Evolutionary conservation across 1,140 invertebrate species (phyloP), one percentile per base, ranked within the genome.

Genomic region (Callitettix versicolor): DNA sequence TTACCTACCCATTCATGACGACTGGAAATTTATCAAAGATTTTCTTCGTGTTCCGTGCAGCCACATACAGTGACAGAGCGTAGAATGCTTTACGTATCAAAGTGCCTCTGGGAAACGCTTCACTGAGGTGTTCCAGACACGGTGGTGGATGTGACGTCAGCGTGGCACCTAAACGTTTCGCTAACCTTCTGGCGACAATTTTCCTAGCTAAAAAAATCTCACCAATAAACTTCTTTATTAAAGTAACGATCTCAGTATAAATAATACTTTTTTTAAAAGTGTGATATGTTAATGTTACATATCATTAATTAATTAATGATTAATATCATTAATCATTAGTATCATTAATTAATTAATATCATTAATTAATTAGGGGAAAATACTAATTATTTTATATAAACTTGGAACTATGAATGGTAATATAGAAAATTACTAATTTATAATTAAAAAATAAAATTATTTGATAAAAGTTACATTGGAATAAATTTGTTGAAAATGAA

Each of bases 141-240:
- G n/a, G 15, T 11, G 46, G 46, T 2, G 46, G 46, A 30, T 48
- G 22, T 14, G 22, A 26, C n/a, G 26, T 14, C 2, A 48, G 22
- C 2, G 21, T 22, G 12, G 46, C 46, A 26, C 46, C 46, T 30
- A 48, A 30, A 14, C 46, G 9, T n/a, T 48, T 48, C 1, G 46
- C 46, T n/a, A 48, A n/a, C 15, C 26, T 48, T 30, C 46, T 48
- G 22, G 46, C 46, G 1, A 48, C 30, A 30, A 48, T 48, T n/a
- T 48, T 48, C 30, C 46, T 48, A 48, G 21, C 46, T 48, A 30
- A 48, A 48, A 48, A 26, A 26, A 30, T 9, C 34, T n/a, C n/a
- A n/a, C n/a, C n/a, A 36, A 7, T 36, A 9, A 36, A 9, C n/a
- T 36, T 36, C 34, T n/a, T 36, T 36, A 36, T 36, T 41, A 41